A percentile compares a stretch with the other conserved stretches of the same genome.
These are phyloP conservation scores for Ephestia elutella DNA, from an alignment of 1,140 invertebrate genomes.

Conservation along the genomic window DNA sequence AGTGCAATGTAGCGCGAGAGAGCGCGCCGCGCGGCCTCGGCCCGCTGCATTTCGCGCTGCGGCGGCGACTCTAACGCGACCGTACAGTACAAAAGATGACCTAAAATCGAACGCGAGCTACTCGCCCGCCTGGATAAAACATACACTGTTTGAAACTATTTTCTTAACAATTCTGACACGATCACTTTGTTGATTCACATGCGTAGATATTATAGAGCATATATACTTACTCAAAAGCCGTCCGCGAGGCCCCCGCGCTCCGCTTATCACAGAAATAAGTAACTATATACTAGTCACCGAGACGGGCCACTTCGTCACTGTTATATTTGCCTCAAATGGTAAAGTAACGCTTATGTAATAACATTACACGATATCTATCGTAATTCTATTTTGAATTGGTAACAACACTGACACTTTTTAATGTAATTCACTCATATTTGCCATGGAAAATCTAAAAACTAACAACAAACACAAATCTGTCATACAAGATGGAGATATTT, in stretches of 20 bases:
- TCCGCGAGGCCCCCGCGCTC: constrained; percentile 64
- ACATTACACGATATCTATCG: constrained; percentile 26
- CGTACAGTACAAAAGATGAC: constrained; percentile 71
- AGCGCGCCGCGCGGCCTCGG: constrained; percentile 66
- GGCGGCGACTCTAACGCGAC: constrained; percentile 55
- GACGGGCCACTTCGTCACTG: constrained; percentile 70
- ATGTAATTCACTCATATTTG: constrained; percentile 50
- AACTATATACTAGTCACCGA: constrained; percentile 74
- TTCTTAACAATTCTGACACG: constrained; percentile 59
- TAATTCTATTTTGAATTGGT: constrained; percentile 23
- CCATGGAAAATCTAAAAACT: constrained; percentile 62
- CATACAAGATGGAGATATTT: constrained; percentile 75
- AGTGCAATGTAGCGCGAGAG: constrained; percentile 57
- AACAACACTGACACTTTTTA: constrained; percentile 45
- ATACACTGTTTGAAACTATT: constrained; percentile 55
- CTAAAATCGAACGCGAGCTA: constrained; percentile 68
- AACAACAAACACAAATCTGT: constrained; percentile 75
- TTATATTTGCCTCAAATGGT: constrained; percentile 47
- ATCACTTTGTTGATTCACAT: constrained; percentile 36
- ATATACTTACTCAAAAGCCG: constrained; percentile 69
- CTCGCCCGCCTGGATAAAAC: constrained; percentile 43
- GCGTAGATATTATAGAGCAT: constrained; percentile 35
- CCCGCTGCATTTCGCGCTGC: constrained; percentile 64
- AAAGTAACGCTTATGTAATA: constrained; percentile 30
- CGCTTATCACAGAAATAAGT: constrained; percentile 75